A percentile compares a stretch with the other conserved stretches of the same genome.
Conservation (phyloP, 2,797 vertebrate species). For the Cirrhinus molitorella region DNA sequence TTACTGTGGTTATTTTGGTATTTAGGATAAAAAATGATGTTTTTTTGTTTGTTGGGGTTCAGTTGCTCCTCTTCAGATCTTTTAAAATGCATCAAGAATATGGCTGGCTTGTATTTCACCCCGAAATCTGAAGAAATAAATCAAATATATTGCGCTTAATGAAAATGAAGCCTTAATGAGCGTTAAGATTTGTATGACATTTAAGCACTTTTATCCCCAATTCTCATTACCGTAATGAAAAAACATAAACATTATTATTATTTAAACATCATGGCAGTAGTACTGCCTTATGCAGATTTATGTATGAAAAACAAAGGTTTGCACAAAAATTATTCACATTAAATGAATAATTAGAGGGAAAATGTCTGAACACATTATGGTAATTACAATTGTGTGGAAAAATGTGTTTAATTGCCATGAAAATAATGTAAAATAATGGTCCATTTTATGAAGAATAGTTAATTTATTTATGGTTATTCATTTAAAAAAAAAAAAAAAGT, state of each 20-base stretch:
- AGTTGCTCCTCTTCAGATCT: background rate
- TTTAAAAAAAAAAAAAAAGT: background rate
- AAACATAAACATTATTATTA: background rate
- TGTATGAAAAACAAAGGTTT: background rate
- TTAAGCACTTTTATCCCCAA: background rate
- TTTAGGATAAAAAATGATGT: background rate
- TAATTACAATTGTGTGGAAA: background rate
- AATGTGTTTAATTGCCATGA: background rate
- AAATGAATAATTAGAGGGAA: background rate
- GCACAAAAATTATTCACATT: background rate
- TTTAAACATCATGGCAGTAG: background rate
- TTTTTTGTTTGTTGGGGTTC: background rate
- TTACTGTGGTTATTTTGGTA: background rate
- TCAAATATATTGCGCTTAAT: background rate
- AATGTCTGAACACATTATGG: background rate
- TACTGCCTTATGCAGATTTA: slow-evolving; percentile 9
- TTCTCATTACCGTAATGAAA: slow-evolving; percentile 15
- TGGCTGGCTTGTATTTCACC: background rate
- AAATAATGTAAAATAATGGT: background rate
- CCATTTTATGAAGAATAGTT: background rate
- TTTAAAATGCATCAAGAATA: background rate
- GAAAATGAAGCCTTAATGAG: background rate
- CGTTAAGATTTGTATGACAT: background rate
- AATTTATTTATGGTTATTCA: background rate
- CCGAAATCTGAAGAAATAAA: background rate